Base-by-base conservation (phyloP, 2,113 vertebrate species). In the Microcebus tavaratra region DNA sequence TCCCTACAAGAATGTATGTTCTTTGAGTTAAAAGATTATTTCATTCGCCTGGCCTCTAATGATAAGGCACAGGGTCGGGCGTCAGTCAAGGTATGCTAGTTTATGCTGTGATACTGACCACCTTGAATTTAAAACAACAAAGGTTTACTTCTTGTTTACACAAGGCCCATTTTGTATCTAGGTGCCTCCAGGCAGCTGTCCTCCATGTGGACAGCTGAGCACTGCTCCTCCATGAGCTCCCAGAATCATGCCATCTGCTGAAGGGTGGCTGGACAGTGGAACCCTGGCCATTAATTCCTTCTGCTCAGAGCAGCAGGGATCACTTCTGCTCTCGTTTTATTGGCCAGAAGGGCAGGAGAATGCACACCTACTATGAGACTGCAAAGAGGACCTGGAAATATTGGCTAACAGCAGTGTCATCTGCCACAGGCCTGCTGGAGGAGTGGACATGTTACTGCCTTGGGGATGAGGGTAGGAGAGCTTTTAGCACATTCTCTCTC, bases 141-240 rank as follows among this genome's bases (percentile, higher is more conserved):
- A 57, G 1, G 14, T 55, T 81, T 81, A 23, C 11, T 72, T 31
- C 7, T 73, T 27, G 20, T 9, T 39, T 9, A 29, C 7, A 18
- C 2, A 6, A 20, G 23, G 21, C n/a, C 21, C 6, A 13, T 5
- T 42, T 45, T 27, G 20, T 11, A 25, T 8, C 67, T 15, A 21
- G 55, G 2, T 29, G 34, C 23, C 1, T 48, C 39, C 21, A 48
- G 75, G 15, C 34, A 11, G 79, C 21, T 34, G 13, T 36, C 53
- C 20, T 34, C n/a, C 31, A 25, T 2, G 6, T 0, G 3, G 3
- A 36, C 39, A 10, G 7, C 48, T 25, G n/a, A 39, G n/a, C 14
- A 23, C 4, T 42, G 3, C 15, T 72, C 1, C 21, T 59, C 23
- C 15, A 72, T 21, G 6, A 14, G 23, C 23, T 50, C 20, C 34